A percentile compares a stretch with the other conserved stretches of the same genome.
phyloP scores from a whole-genome alignment of 2,113 vertebrate species.

The Illadopsis cleaveri region DNA sequence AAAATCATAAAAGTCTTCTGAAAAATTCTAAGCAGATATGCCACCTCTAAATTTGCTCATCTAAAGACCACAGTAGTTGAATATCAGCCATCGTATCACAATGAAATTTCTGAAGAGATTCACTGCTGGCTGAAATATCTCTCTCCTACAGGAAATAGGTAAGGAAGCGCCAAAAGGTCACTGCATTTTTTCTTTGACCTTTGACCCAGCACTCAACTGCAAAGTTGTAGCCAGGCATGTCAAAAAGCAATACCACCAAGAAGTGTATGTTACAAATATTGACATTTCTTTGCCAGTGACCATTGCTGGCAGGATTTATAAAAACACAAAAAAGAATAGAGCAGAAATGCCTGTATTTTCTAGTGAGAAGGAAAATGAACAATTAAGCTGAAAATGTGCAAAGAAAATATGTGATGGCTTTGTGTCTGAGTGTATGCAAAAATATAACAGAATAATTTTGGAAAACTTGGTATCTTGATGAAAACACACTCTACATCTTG shows the following conservation, averaged over 20 bases:
- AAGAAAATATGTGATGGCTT: background rate
- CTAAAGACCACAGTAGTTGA: background rate
- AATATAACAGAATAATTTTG: background rate
- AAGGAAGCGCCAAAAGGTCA: background rate
- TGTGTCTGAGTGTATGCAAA: background rate
- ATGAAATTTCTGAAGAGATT: background rate
- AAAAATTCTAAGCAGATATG: background rate
- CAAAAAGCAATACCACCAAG: background rate
- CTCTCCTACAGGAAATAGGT: background rate
- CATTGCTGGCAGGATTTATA: background rate
- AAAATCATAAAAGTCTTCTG: background rate
- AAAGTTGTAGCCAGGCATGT: background rate
- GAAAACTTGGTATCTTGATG: background rate
- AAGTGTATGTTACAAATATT: background rate
- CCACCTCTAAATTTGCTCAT: background rate
- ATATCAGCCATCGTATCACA: background rate
- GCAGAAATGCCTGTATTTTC: background rate
- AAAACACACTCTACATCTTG: background rate
- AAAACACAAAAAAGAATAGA: background rate
- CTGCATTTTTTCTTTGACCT: conserved; percentile 23
- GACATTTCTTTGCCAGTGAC: background rate
- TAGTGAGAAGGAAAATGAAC: background rate
- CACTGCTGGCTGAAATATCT: background rate
- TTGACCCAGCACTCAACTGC: conserved; percentile 6
- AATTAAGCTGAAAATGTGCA: background rate